Evolutionary conservation across 2,797 vertebrate species (phyloP).

Genomic region (Pseudochirops cupreus): DNA sequence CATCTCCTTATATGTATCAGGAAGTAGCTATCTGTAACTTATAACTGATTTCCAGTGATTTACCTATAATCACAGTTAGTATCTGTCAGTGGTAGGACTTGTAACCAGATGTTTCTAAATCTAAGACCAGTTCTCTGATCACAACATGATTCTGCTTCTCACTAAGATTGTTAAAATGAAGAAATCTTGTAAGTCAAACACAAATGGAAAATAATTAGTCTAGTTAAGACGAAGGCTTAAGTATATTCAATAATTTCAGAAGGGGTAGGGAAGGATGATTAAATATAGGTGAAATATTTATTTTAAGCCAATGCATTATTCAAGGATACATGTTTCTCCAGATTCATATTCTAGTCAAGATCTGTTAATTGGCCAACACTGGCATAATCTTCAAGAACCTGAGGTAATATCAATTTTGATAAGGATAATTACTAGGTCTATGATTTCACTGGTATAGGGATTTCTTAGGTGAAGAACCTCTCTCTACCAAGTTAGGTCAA

Average conservation of each 20-base stretch:
- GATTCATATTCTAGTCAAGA: not conserved
- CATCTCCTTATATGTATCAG: not conserved
- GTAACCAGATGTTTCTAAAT: not conserved
- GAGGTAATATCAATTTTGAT: not conserved
- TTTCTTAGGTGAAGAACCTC: not conserved
- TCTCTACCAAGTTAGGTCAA: not conserved
- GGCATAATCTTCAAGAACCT: not conserved
- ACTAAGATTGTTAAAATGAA: not conserved
- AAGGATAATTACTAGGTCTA: not conserved
- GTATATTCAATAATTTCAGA: too few relatives aligned
- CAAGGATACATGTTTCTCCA: not conserved
- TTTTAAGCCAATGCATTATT: not conserved
- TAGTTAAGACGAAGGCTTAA: too few relatives aligned
- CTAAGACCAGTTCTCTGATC: not conserved
- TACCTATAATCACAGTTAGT: not conserved
- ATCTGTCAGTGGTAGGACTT: not conserved
- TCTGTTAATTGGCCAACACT: not conserved
- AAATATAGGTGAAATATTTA: not conserved
- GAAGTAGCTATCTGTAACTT: not conserved
- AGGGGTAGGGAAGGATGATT: not conserved
- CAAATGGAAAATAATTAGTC: too few relatives aligned
- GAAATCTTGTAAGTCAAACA: not conserved
- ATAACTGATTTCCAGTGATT: not conserved
- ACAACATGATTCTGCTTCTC: not conserved
- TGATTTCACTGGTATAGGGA: not conserved